Evolutionary conservation across 2,113 vertebrate species (phyloP).

Genomic region (Dolichotis patagonum): DNA sequence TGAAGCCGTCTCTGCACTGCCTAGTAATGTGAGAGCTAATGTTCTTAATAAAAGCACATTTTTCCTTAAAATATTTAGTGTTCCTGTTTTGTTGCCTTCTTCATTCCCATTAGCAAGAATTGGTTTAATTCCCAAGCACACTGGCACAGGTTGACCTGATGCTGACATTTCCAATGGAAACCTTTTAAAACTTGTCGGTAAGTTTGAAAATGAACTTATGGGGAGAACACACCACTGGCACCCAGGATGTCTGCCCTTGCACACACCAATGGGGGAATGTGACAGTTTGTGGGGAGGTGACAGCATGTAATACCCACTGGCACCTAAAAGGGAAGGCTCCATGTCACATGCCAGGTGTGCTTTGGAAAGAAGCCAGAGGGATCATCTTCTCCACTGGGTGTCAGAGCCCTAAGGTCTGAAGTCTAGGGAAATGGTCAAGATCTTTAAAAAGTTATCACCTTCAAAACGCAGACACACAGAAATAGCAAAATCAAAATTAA

Average conservation of each 20-base stretch:
- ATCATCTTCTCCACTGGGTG: too few relatives aligned
- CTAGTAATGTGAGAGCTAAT: neutral
- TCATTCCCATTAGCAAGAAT: neutral
- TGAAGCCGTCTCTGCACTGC: neutral
- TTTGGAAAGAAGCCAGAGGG: accelerated
- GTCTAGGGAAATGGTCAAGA: neutral
- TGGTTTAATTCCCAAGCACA: neutral
- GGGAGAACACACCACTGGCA: neutral
- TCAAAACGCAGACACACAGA: neutral
- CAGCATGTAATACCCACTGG: accelerated
- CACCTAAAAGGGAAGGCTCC: neutral
- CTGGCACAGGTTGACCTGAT: neutral
- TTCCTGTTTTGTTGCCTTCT: neutral
- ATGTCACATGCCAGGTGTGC: accelerated
- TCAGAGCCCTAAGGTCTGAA: neutral
- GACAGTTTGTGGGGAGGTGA: neutral
- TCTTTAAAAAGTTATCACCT: neutral
- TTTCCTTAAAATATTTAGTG: conserved; percentile 1
- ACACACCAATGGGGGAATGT: neutral
- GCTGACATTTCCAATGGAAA: neutral
- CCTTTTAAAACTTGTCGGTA: neutral
- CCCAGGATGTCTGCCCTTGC: neutral
- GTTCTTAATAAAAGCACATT: neutral
- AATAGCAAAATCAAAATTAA: neutral
- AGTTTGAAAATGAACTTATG: neutral